Conservation (phyloP, 2,113 vertebrate genomes). For the Prietella phreatophila region DNA sequence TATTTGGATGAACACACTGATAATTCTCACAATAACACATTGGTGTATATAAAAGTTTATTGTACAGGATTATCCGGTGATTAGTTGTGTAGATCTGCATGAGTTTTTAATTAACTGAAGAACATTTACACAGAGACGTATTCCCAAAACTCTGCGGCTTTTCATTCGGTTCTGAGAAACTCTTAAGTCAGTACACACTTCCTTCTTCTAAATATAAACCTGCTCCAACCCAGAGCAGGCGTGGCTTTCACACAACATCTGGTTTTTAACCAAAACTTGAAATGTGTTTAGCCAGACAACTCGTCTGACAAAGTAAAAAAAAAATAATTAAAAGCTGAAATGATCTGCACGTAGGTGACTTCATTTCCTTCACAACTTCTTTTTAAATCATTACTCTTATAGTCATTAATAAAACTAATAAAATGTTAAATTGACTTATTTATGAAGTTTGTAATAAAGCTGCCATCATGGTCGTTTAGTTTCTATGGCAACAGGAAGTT, state of each 20-base stretch:
- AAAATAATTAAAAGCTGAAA: no score
- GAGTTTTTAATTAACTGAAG: background rate
- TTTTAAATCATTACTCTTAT: background rate
- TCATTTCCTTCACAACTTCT: background rate
- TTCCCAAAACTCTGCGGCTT: background rate
- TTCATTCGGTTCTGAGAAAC: background rate
- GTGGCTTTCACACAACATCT: background rate
- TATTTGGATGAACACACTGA: background rate
- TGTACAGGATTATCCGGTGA: background rate
- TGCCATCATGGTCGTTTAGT: background rate
- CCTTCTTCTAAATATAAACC: background rate
- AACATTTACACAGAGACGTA: background rate
- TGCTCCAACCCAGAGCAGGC: background rate
- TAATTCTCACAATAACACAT: background rate
- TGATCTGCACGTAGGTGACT: background rate
- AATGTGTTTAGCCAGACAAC: background rate
- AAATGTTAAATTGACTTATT: background rate
- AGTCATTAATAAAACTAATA: background rate
- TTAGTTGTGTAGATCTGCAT: background rate
- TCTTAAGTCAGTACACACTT: background rate
- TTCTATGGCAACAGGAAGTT: background rate
- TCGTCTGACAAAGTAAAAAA: background rate
- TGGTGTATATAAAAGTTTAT: background rate
- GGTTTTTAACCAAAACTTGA: background rate
- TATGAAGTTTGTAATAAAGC: background rate